Conservation (phyloP, 2,113 vertebrate genomes). For the Cyprinodon variegatus region DNA sequence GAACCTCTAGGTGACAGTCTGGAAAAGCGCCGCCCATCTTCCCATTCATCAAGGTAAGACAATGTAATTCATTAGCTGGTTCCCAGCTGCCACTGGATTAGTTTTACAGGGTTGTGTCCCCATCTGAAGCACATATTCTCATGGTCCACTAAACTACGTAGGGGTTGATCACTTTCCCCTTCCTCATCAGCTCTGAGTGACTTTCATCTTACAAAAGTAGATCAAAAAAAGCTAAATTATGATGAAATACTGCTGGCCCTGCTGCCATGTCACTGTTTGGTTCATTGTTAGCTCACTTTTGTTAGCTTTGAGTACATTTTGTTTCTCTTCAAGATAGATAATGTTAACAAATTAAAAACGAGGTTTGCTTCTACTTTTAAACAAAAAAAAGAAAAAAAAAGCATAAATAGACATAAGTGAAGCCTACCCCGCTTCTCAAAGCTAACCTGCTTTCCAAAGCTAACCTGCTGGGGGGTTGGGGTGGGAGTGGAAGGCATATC, state of each 20-base stretch:
- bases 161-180: background rate
- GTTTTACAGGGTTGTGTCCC: background rate
- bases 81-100: background rate
- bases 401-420: no score
- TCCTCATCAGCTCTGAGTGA: background rate
- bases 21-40: slow-evolving; percentile 18
- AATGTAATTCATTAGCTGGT: slow-evolving; percentile 1
- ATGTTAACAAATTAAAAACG: no score
- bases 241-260: no score
- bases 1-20: slow-evolving; percentile 3
- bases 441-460: no score
- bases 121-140: background rate
- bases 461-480: no score
- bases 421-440: no score
- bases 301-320: background rate
- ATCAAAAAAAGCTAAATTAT: background rate
- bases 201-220: background rate
- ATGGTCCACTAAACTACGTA: background rate
- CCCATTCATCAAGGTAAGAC: slow-evolving; percentile 14
- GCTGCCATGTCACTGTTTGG: background rate
- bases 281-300: background rate
- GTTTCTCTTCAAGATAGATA: no score
- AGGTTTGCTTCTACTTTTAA: no score
- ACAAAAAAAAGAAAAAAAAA: no score
- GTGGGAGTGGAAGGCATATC: no score